Evolutionary conservation across 2,888 invertebrate species (phyloP).

Genomic region (Drosophila imparisetae): DNA sequence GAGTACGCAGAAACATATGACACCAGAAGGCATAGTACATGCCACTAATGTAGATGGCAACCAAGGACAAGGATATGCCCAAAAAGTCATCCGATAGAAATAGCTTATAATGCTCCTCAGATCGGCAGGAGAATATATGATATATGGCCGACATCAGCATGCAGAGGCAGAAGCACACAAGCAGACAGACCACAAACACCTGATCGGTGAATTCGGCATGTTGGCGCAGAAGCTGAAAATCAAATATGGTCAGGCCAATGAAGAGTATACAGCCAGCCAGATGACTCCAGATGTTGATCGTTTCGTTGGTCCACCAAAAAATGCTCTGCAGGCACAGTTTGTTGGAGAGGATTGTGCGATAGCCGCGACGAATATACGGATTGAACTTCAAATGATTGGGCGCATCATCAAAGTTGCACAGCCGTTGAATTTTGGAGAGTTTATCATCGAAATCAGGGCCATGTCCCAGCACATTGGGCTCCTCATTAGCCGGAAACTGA

Average conservation of each 20-base stretch:
- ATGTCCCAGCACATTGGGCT: constrained; percentile 81
- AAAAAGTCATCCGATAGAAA: constrained; percentile 96
- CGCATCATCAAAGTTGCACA: constrained; percentile 86
- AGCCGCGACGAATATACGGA: constrained; percentile 93
- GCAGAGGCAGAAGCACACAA: constrained; percentile 96
- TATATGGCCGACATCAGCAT: constrained; percentile 97
- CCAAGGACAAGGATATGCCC: constrained; percentile 95
- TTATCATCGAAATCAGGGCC: constrained; percentile 70
- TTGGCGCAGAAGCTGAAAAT: constrained; percentile 91
- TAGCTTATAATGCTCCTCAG: constrained; percentile 92
- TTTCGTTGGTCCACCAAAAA: constrained; percentile 99
- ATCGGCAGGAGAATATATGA: constrained; percentile 97
- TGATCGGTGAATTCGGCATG: constrained; percentile 93
- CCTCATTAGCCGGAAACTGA: constrained; percentile 83
- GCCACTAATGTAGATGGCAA: constrained; percentile 97
- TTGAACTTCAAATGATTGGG: constrained; percentile 94
- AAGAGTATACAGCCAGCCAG: constrained; percentile 94
- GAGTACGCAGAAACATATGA: constrained; percentile 91
- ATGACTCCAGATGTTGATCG: constrained; percentile 98
- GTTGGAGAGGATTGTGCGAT: constrained; percentile 92
- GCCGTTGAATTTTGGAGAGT: constrained; percentile 75
- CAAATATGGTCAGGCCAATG: constrained; percentile 92
- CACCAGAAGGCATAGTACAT: constrained; percentile 99
- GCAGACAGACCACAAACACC: constrained; percentile 91
- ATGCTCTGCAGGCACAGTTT: constrained; percentile 94